phyloP scores from a whole-genome alignment of 2,113 vertebrate genomes.

The Macquaria ambigua region DNA sequence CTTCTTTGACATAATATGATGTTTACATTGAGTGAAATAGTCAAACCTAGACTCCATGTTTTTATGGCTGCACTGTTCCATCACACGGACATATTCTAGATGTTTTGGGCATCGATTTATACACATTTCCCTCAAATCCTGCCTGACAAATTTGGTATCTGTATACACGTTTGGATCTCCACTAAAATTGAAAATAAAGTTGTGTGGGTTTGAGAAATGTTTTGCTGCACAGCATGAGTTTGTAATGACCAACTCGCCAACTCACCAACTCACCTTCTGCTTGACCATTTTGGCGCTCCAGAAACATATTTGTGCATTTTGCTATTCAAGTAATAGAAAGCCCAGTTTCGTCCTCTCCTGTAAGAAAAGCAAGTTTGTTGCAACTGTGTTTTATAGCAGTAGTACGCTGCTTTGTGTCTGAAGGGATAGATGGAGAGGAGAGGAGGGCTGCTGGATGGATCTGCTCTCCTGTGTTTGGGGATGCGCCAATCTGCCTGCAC shows the following conservation, averaged over 20 bases:
- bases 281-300: neutral
- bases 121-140: neutral
- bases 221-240: neutral
- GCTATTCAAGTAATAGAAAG: neutral
- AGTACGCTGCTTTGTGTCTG: constrained; percentile 4
- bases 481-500: constrained; percentile 58
- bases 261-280: too few relatives aligned
- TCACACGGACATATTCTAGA: neutral
- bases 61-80: neutral
- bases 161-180: neutral
- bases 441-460: constrained; percentile 36
- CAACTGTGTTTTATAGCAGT: constrained; percentile 32
- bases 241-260: neutral
- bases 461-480: constrained; percentile 49
- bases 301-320: neutral
- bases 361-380: constrained; percentile 27
- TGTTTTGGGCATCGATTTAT: neutral
- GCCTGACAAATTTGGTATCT: neutral
- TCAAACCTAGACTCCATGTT: neutral
- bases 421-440: constrained; percentile 22
- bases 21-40: neutral
- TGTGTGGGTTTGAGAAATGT: neutral
- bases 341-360: neutral
- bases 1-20: neutral
- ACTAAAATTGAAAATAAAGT: neutral